Percentiles rank a stretch among this genome's conserved stretches.
These are phyloP conservation scores for Neopelma chrysocephalum DNA, from an alignment of 2,797 vertebrate species.

Conservation along the genomic window DNA sequence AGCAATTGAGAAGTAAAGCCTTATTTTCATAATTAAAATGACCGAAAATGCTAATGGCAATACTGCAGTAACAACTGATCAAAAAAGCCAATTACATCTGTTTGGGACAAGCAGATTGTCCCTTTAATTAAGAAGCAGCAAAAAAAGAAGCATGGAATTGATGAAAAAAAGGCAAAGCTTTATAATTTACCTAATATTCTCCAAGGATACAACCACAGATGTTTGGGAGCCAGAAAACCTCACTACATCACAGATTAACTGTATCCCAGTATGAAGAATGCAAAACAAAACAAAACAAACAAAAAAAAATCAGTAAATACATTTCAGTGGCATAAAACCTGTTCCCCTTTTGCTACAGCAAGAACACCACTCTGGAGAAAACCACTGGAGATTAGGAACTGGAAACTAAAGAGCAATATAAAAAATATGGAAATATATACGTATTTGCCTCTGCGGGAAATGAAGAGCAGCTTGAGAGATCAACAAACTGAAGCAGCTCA, in stretches of 20 bases:
- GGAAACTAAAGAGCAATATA: neutral
- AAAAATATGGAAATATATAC: neutral
- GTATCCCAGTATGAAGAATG: neutral
- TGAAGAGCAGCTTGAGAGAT: neutral
- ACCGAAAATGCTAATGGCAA: neutral
- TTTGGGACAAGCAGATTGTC: neutral
- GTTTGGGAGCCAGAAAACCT: neutral
- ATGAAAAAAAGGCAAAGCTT: neutral
- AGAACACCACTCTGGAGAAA: neutral
- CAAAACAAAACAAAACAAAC: neutral
- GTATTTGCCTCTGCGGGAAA: neutral
- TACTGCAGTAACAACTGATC: neutral
- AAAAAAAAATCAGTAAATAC: neutral
- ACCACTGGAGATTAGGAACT: neutral
- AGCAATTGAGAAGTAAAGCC: neutral
- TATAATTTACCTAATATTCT: neutral
- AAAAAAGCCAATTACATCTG: neutral
- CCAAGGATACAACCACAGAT: neutral
- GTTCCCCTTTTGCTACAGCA: neutral
- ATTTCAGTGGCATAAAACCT: neutral
- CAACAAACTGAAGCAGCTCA: neutral
- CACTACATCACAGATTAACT: neutral
- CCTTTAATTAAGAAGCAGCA: neutral
- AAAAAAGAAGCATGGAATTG: neutral
- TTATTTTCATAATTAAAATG: neutral